phyloP scores from a whole-genome alignment of 1,140 invertebrate species.

The Mamestra configurata region DNA sequence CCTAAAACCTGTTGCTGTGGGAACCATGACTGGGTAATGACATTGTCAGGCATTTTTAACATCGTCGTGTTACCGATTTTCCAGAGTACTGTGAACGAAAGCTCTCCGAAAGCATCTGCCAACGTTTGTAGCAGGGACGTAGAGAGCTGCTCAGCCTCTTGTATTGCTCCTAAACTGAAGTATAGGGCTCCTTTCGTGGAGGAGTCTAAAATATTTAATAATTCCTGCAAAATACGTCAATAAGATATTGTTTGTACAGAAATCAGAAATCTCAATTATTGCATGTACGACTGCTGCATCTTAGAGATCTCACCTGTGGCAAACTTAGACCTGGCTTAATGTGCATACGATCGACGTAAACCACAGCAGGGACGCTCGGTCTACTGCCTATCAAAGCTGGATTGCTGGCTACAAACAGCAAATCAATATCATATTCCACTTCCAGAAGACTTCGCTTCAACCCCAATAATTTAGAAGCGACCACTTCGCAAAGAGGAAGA shows the following conservation, averaged over 20 bases:
- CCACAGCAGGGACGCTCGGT: conserved; percentile 82
- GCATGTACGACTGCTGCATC: too few species aligned
- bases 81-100: conserved; percentile 89
- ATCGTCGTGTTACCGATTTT: conserved; percentile 88
- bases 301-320: conserved; percentile 74
- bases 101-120: conserved; percentile 83
- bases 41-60: conserved; percentile 85
- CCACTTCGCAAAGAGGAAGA: conserved; percentile 74
- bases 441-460: conserved; percentile 73
- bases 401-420: conserved; percentile 76
- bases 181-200: conserved; percentile 86
- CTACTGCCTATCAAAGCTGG: conserved; percentile 77
- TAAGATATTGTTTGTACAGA: not conserved
- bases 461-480: conserved; percentile 76
- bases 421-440: conserved; percentile 81
- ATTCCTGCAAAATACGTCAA: conserved; percentile 74
- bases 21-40: conserved; percentile 87
- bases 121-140: conserved; percentile 76
- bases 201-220: conserved; percentile 84
- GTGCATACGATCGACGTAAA: conserved; percentile 88
- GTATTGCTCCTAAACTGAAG: conserved; percentile 87
- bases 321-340: conserved; percentile 81
- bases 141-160: conserved; percentile 82
- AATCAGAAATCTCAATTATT: not conserved
- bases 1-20: conserved; percentile 90